These are phyloP conservation scores for Sebastes hubbsi DNA, from an alignment of 2,797 vertebrate species.

Conservation along the genomic window DNA sequence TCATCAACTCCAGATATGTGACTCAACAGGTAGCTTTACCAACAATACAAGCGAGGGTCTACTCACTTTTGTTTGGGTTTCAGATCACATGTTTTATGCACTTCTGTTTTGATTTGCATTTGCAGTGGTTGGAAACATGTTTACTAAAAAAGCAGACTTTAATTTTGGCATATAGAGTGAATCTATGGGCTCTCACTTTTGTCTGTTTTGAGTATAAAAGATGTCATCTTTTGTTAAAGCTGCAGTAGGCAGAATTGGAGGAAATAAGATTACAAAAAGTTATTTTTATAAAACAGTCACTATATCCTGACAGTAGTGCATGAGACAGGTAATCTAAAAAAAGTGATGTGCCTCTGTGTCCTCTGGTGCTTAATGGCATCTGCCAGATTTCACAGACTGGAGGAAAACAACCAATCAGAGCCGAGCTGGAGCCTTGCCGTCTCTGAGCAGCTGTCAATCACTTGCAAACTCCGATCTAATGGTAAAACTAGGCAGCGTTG, in stretches of 20 bases:
- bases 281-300: too few species aligned
- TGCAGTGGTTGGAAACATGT: background rate
- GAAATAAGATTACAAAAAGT: too few species aligned
- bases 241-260: too few species aligned
- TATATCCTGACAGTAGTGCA: too few species aligned
- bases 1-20: background rate
- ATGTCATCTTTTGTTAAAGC: background rate
- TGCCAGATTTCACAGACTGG: too few species aligned
- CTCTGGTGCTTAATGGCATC: accelerated
- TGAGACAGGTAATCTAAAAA: too few species aligned
- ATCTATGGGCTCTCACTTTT: too few species aligned
- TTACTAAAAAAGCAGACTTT: background rate
- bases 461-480: accelerated
- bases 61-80: background rate
- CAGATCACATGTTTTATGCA: background rate
- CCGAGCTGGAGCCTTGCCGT: accelerated
- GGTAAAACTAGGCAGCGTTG: too few species aligned
- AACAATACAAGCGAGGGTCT: background rate
- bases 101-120: background rate
- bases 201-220: background rate
- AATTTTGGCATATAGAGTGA: background rate
- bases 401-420: too few species aligned
- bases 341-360: too few species aligned
- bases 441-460: too few species aligned
- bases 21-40: background rate